A percentile compares a stretch with the other conserved stretches of the same genome.
Evolutionary conservation across 1,140 invertebrate species (phyloP).

Genomic region (Diachasmimorpha longicaudata): DNA sequence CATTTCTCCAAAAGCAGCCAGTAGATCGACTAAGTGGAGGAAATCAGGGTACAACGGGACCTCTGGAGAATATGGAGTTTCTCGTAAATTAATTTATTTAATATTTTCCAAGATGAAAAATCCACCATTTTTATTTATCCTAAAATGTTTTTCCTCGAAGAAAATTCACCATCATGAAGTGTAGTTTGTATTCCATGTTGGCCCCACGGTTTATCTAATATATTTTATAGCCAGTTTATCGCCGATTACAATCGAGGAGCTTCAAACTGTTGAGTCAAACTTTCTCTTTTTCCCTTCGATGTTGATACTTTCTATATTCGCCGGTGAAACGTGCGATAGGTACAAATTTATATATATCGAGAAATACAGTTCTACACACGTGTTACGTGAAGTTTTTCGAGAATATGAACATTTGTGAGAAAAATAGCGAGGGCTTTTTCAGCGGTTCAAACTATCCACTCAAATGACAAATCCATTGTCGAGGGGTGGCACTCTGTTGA

Average conservation of each 20-base stretch:
- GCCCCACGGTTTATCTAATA: neutral
- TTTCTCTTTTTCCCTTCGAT: neutral
- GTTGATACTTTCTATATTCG: neutral
- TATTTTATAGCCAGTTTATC: neutral
- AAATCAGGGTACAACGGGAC: too few species aligned
- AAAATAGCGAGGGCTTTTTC: neutral
- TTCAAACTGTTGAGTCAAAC: conserved; percentile 10
- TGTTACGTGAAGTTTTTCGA: neutral
- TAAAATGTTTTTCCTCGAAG: neutral
- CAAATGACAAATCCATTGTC: neutral
- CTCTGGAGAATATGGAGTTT: too few species aligned
- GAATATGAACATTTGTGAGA: conserved; percentile 19
- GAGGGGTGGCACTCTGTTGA: neutral
- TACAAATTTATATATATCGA: neutral
- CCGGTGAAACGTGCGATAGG: neutral
- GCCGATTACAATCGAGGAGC: neutral
- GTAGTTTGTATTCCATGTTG: neutral
- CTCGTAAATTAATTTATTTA: too few species aligned
- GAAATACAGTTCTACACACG: neutral
- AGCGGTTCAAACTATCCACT: neutral
- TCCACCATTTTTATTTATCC: neutral
- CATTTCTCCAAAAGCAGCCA: too few species aligned
- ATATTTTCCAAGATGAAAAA: too few species aligned
- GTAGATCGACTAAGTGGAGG: too few species aligned
- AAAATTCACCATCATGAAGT: neutral